Evolutionary conservation across 2,113 vertebrate species (phyloP).

Genomic region (Sceloporus undulatus): DNA sequence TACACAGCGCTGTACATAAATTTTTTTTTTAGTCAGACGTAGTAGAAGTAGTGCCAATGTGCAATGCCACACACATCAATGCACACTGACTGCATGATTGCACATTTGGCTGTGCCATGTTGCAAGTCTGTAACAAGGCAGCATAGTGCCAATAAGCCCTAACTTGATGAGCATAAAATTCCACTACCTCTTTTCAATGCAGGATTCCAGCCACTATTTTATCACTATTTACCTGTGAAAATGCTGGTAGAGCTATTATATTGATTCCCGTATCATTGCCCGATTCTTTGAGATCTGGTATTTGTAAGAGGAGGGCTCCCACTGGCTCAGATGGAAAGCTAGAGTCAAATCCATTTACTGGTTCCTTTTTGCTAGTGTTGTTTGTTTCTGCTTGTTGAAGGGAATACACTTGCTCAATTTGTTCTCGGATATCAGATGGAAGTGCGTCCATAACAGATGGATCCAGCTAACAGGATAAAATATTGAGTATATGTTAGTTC

Average conservation of each 20-base stretch:
- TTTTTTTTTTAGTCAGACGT: no score
- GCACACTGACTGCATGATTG: no score
- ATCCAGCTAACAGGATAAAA: slow-evolving; percentile 85
- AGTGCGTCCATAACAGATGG: slow-evolving; percentile 92
- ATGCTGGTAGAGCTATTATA: slow-evolving; percentile 91
- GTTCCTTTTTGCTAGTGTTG: slow-evolving; percentile 69
- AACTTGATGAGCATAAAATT: no score
- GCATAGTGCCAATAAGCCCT: no score
- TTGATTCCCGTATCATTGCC: slow-evolving; percentile 80
- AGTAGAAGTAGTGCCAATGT: no score
- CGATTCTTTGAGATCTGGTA: slow-evolving; percentile 87
- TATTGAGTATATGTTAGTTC: slow-evolving; percentile 19
- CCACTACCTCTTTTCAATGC: no score
- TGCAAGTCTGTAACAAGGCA: no score
- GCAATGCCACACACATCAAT: no score
- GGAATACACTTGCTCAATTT: slow-evolving; percentile 87
- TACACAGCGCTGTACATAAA: no score
- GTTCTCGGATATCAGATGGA: slow-evolving; percentile 90
- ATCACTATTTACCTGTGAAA: slow-evolving; percentile 88
- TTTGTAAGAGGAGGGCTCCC: slow-evolving; percentile 88
- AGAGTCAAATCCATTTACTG: slow-evolving; percentile 70
- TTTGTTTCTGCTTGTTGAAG: slow-evolving; percentile 73
- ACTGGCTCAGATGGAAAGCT: slow-evolving; percentile 73
- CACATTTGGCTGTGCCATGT: no score
- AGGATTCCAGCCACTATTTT: not conserved